phyloP scores from a whole-genome alignment of 2,888 invertebrate genomes.

The Odontomyia ornata region DNA sequence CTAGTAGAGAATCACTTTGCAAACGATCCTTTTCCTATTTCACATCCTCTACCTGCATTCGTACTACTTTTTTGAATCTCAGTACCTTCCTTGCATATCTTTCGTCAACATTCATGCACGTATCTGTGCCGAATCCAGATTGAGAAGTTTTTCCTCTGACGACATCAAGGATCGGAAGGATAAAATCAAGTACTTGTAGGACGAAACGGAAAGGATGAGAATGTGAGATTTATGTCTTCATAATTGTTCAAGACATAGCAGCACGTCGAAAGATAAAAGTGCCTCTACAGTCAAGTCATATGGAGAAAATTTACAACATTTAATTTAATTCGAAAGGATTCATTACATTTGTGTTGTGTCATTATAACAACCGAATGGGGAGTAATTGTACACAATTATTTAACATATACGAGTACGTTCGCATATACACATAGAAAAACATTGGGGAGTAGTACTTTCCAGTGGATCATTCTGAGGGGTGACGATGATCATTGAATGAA shows the following conservation, averaged over 20 bases:
- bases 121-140: no score
- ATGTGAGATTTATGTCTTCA: not conserved
- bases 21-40: no score
- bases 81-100: no score
- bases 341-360: constrained; percentile 22
- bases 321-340: constrained; percentile 35
- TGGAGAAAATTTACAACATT: constrained; percentile 28
- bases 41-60: no score
- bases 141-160: no score
- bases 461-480: no score
- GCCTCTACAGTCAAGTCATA: not conserved
- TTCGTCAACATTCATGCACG: no score
- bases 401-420: no score
- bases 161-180: no score
- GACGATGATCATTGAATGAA: no score
- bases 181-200: no score
- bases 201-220: not conserved
- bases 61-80: no score
- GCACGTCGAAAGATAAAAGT: not conserved
- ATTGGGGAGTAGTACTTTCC: not conserved
- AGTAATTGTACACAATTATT: constrained; percentile 43
- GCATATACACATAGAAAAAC: not conserved
- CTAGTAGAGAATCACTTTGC: not conserved
- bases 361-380: constrained; percentile 29
- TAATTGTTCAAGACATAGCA: not conserved